phyloP scores from a whole-genome alignment of 2,888 invertebrate species.

The Macrosiphum euphorbiae region DNA sequence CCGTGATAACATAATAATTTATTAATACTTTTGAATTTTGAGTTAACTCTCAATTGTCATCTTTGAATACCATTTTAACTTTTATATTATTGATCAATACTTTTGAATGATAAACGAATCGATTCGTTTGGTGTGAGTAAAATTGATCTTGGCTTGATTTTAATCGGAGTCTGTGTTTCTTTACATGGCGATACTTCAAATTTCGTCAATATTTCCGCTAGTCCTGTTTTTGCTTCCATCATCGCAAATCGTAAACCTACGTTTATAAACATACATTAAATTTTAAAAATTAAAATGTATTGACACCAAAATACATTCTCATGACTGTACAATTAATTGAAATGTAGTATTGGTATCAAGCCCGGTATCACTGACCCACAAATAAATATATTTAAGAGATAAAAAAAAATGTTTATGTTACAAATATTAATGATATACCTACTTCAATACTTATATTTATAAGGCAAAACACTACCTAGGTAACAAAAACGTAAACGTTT shows the following conservation, averaged over 20 bases:
- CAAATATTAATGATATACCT: too few relatives aligned
- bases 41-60: background rate
- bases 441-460: too few relatives aligned
- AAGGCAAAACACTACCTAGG: too few relatives aligned
- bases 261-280: background rate
- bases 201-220: conserved; percentile 72
- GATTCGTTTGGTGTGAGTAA: conserved; percentile 56
- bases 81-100: background rate
- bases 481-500: too few relatives aligned
- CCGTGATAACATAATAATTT: background rate
- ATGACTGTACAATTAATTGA: background rate
- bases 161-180: conserved; percentile 66
- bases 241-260: conserved; percentile 68
- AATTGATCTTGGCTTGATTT: conserved; percentile 64
- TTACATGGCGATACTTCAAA: conserved; percentile 65
- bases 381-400: too few relatives aligned
- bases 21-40: background rate
- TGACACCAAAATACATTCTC: background rate
- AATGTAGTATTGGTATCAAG: background rate
- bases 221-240: conserved; percentile 73
- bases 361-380: too few relatives aligned
- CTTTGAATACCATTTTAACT: background rate
- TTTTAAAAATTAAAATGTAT: background rate
- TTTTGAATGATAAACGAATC: conserved; percentile 51
- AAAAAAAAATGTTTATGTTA: too few relatives aligned